Evolutionary conservation across 92 coral and sea anemone species (phyloP).

Genomic region (Isaurus tuberculatus): DNA sequence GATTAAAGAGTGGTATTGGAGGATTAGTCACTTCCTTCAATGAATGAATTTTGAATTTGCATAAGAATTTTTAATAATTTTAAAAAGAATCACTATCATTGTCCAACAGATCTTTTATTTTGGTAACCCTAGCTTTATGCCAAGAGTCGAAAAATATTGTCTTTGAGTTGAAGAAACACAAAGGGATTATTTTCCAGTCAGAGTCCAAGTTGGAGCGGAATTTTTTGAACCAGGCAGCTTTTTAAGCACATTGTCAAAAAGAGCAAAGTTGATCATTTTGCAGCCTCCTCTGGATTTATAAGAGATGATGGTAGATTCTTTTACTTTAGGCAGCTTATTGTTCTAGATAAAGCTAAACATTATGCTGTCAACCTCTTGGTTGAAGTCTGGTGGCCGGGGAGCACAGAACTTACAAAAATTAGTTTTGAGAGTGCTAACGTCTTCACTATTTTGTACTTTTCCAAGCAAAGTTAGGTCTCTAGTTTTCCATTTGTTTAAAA

Average conservation of each 20-base stretch:
- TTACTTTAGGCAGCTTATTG: conserved; percentile 42
- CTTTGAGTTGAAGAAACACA: conserved; percentile 1
- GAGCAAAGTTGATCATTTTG: conserved; percentile 36
- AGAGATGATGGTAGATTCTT: conserved; percentile 9
- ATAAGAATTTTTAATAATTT: no score
- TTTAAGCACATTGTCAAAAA: conserved; percentile 9
- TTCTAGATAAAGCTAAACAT: conserved; percentile 38
- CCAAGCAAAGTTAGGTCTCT: neutral
- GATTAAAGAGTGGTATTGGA: conserved; percentile 2
- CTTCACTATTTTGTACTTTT: no score
- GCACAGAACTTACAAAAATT: neutral
- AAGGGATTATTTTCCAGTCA: conserved; percentile 30
- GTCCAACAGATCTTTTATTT: no score
- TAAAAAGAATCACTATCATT: no score
- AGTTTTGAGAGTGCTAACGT: no score
- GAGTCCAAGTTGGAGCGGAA: neutral
- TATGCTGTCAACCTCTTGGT: conserved; percentile 8
- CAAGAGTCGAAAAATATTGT: no score
- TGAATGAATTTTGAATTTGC: neutral
- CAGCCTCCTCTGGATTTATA: conserved; percentile 3
- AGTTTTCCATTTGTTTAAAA: neutral
- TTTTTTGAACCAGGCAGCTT: conserved; percentile 33
- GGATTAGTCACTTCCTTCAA: no score
- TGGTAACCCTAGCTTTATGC: no score
- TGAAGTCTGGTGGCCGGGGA: conserved; percentile 12